These are phyloP conservation scores for Platycercus adscitus DNA, from an alignment of 2,113 vertebrate genomes.

Conservation along the genomic window DNA sequence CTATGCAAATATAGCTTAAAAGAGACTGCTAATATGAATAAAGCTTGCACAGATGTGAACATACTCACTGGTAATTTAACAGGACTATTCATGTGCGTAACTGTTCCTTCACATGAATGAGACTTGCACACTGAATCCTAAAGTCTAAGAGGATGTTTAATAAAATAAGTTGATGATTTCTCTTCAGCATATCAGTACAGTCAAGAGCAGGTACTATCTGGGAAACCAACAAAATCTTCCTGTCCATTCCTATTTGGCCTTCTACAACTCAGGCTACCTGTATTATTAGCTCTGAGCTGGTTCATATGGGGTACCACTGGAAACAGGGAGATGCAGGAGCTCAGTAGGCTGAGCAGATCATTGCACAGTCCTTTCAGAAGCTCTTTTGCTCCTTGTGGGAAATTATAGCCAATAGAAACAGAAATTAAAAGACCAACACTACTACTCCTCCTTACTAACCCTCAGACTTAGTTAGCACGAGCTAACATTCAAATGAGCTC, in stretches of 20 bases:
- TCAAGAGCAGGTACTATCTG: neutral
- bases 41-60: neutral
- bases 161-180: neutral
- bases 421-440: neutral
- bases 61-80: neutral
- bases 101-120: neutral
- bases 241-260: neutral
- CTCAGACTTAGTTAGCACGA: neutral
- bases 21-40: neutral
- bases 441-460: neutral
- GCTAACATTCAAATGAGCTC: neutral
- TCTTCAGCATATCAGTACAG: neutral
- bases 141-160: neutral
- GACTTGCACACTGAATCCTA: neutral
- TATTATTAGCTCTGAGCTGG: neutral
- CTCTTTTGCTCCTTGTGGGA: neutral
- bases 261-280: neutral
- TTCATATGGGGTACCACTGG: accelerated
- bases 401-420: neutral
- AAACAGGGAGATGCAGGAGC: neutral
- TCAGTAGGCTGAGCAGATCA: neutral
- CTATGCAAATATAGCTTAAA: constrained; percentile 5
- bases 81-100: neutral
- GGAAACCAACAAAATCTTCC: neutral
- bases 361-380: neutral